Conservation (phyloP, 1,140 invertebrate genomes). For the Philotrypesis tridentata region DNA sequence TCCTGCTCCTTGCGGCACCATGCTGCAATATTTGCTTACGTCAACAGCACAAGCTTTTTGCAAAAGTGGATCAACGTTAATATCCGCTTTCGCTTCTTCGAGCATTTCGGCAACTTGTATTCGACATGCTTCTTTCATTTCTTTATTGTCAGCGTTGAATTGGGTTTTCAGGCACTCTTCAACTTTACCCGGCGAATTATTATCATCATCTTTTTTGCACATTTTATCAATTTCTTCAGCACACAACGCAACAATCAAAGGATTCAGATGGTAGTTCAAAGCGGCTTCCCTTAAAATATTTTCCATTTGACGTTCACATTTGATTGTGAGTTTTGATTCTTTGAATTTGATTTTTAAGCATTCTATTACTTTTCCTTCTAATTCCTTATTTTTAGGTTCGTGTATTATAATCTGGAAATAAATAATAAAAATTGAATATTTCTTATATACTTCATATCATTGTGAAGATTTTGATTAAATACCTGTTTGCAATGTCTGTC, state of each 20-base stretch:
- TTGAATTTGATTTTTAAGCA: conserved; percentile 86
- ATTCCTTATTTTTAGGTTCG: conserved; percentile 69
- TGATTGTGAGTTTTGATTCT: conserved; percentile 80
- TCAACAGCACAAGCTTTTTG: conserved; percentile 86
- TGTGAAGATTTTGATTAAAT: conserved; percentile 50
- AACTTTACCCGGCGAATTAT: conserved; percentile 73
- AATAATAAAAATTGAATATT: conserved; percentile 40
- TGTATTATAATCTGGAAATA: conserved; percentile 61
- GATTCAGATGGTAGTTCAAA: conserved; percentile 90
- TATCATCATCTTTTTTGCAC: conserved; percentile 71
- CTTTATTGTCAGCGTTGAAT: conserved; percentile 81
- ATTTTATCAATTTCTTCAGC: conserved; percentile 75
- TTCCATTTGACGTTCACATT: conserved; percentile 88
- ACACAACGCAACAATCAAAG: conserved; percentile 86
- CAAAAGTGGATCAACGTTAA: conserved; percentile 87
- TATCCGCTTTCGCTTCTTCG: conserved; percentile 86
- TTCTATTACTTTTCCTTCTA: conserved; percentile 76
- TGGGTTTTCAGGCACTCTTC: conserved; percentile 91
- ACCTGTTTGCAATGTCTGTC: conserved; percentile 78
- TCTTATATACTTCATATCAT: too few species aligned
- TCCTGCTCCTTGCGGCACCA: conserved; percentile 88
- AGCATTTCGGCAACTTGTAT: conserved; percentile 88
- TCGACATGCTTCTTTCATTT: conserved; percentile 82
- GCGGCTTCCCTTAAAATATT: conserved; percentile 89
- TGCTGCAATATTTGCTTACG: conserved; percentile 88